Conservation (phyloP, 2,113 vertebrate species). For the Tenebrosternarchus preto region DNA sequence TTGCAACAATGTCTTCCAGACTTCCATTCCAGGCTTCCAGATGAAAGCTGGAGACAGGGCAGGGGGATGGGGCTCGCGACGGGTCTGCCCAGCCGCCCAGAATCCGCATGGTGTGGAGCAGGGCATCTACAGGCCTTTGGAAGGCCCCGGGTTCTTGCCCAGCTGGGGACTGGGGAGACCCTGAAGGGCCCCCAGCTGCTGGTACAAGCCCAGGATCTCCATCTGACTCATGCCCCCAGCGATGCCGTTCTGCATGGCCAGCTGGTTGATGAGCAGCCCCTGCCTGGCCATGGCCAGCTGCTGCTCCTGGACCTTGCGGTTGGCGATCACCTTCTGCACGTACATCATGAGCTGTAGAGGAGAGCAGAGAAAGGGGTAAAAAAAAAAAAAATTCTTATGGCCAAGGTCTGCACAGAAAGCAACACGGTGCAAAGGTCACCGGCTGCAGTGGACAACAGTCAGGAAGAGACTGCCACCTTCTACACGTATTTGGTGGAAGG, state of each 20-base stretch:
- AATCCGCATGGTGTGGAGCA: neutral
- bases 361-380: neutral
- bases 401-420: neutral
- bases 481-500: neutral
- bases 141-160: slow-evolving; percentile 92
- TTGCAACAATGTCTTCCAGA: slow-evolving; percentile 48
- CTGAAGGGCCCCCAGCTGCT: slow-evolving; percentile 85
- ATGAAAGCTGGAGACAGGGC: slow-evolving; percentile 43
- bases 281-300: slow-evolving; percentile 88
- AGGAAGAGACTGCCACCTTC: neutral
- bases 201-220: slow-evolving; percentile 93
- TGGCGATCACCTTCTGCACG: slow-evolving; percentile 95
- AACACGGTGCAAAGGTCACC: neutral
- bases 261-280: slow-evolving; percentile 77
- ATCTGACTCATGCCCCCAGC: slow-evolving; percentile 79
- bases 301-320: slow-evolving; percentile 94
- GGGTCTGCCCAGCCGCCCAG: slow-evolving; percentile 43
- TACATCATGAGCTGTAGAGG: slow-evolving; percentile 86
- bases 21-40: slow-evolving; percentile 16
- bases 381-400: neutral
- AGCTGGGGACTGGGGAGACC: slow-evolving; percentile 77
- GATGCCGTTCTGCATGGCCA: slow-evolving; percentile 87
- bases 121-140: slow-evolving; percentile 83
- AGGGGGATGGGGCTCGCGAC: slow-evolving; percentile 5
- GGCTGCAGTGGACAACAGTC: neutral